Evolutionary conservation across 2,888 invertebrate species (phyloP).

Genomic region (Chromoteleia sp.): DNA sequence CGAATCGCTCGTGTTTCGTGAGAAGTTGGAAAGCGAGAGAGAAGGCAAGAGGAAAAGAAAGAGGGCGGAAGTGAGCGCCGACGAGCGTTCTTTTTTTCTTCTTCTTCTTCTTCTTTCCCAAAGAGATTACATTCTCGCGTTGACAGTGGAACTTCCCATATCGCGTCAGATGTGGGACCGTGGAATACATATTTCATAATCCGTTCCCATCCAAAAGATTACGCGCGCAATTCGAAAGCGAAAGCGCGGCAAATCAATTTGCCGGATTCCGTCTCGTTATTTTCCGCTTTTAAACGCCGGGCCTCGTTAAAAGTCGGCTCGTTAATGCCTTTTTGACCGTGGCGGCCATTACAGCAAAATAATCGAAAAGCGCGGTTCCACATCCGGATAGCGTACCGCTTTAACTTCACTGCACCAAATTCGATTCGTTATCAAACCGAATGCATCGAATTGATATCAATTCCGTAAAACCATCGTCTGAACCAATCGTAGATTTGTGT

Average conservation of each 20-base stretch:
- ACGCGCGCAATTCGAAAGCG: constrained; percentile 68
- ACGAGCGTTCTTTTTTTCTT: constrained; percentile 35
- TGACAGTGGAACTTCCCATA: constrained; percentile 70
- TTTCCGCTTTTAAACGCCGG: constrained; percentile 37
- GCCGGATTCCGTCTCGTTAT: constrained; percentile 58
- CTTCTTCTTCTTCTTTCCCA: constrained; percentile 43
- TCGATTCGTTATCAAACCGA: too few species aligned
- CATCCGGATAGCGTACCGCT: too few species aligned
- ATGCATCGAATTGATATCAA: too few species aligned
- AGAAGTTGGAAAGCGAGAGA: constrained; percentile 65
- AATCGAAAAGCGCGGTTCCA: constrained; percentile 9
- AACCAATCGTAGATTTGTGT: too few species aligned
- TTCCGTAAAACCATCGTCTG: too few species aligned
- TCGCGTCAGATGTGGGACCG: constrained; percentile 66
- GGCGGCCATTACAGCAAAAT: constrained; percentile 29
- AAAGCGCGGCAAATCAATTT: constrained; percentile 71
- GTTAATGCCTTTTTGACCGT: constrained; percentile 39
- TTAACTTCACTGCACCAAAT: too few species aligned
- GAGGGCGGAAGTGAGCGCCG: constrained; percentile 62
- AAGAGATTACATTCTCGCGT: constrained; percentile 64
- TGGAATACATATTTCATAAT: constrained; percentile 70
- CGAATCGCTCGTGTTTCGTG: constrained; percentile 47
- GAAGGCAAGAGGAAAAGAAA: constrained; percentile 60
- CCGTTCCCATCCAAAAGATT: constrained; percentile 71
- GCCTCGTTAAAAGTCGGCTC: constrained; percentile 36